Base-by-base conservation (phyloP, 2,888 invertebrate genomes). In the Tipula confusa region DNA sequence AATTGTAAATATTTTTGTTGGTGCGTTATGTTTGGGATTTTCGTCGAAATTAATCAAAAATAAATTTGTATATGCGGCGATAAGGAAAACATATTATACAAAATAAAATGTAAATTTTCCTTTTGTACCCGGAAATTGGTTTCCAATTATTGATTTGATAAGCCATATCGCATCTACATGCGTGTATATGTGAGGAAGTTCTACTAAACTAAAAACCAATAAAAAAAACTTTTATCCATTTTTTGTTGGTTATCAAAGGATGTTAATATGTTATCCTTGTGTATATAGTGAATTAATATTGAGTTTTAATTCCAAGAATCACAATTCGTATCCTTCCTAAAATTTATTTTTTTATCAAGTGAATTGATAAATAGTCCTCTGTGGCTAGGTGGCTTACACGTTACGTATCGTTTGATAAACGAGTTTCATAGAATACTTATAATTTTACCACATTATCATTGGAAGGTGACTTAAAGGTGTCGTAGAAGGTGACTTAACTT, bases 101-200 rank as follows among this genome's bases (percentile, higher is more conserved):
- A 24, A 64, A 0, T 24, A 3, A 9, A 9, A 64, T 64, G 64
- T 64, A 64, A 9, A 64, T 24, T 24, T 24, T 64, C 24, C 24
- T 64, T 64, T 64, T 43, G 15, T 43, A 18, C 0, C 3, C 3
- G 64, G 64, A 64, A 24, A 64, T 43, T 43, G 43, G 43, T 43
- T 43, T 64, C 64, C 64, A 64, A 64, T 64, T 64, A 64, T 64
- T 64, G 64, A 64, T 64, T 64, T 64, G 64, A 24, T 64, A 64
- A 64, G 7, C n/a, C n/a, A 64, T 64, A 64, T 64, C 64, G 11
- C 24, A 64, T 7, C 6, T 64, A 18, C 0, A 38, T 38, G 13
- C 13, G 2, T 38, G 38, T n/a, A n/a, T n/a, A n/a, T 13, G 43
- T 43, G 43, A n/a, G n/a, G n/a, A n/a, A n/a, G 43, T 43, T 43